Conservation (phyloP, 2,797 vertebrate genomes). For the Cryptoblepharus egeriae region DNA sequence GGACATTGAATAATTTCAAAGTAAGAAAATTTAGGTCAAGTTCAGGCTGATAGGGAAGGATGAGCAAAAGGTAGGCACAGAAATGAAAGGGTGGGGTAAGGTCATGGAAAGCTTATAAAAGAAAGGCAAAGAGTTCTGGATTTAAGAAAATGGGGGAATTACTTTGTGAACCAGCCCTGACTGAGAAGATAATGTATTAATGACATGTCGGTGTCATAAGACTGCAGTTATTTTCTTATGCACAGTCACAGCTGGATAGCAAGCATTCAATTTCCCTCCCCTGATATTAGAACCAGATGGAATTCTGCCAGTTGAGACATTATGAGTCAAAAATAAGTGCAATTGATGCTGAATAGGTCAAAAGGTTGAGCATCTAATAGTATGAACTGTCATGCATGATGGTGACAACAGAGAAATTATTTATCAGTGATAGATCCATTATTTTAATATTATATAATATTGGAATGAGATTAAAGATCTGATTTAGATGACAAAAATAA, state of each 20-base stretch:
- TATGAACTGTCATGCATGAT: background rate
- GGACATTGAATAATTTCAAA: too few species aligned
- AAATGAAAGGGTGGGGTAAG: background rate
- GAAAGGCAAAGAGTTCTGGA: background rate
- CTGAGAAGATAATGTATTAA: background rate
- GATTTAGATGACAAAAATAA: background rate
- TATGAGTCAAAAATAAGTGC: conserved; percentile 32
- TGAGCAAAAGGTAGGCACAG: background rate
- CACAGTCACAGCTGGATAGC: background rate
- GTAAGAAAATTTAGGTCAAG: too few species aligned
- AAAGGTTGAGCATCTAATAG: conserved; percentile 28
- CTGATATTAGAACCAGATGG: conserved; percentile 30
- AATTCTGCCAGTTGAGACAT: conserved; percentile 33
- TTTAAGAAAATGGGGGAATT: background rate
- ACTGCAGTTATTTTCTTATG: background rate
- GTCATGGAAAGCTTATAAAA: background rate
- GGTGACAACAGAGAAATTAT: conserved; percentile 32
- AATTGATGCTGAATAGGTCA: background rate
- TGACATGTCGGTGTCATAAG: background rate
- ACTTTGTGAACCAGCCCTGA: background rate
- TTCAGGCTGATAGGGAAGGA: background rate
- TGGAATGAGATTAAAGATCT: conserved; percentile 41
- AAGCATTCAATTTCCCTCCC: conserved; percentile 28
- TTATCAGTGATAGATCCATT: conserved; percentile 42
- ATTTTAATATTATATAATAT: conserved; percentile 38